Evolutionary conservation across 2,113 vertebrate genomes (phyloP).

Genomic region (Thalassarche chlororhynchos): DNA sequence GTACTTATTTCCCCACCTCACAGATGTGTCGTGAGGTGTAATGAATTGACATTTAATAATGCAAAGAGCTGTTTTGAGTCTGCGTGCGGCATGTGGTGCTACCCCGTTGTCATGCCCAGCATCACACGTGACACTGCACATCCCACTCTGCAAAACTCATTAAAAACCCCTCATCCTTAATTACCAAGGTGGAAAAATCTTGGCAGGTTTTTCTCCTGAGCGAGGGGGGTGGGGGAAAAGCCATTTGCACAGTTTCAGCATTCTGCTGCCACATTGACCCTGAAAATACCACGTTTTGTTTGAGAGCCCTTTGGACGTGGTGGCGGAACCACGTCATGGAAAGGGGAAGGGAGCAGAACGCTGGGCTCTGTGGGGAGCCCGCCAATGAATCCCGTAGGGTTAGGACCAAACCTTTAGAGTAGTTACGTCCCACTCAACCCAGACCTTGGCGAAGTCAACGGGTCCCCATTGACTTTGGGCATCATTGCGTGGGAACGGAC

Average conservation of each 20-base stretch:
- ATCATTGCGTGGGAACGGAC: background rate
- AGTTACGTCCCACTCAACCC: background rate
- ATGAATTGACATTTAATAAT: background rate
- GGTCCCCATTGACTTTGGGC: background rate
- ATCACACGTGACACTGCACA: background rate
- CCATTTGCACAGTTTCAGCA: background rate
- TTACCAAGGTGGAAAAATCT: background rate
- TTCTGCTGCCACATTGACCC: background rate
- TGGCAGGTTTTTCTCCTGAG: background rate
- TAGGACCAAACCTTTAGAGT: slow-evolving; percentile 60
- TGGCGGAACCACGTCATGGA: background rate
- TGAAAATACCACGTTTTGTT: background rate
- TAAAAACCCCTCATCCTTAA: background rate
- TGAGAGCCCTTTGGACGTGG: background rate
- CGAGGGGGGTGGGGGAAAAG: background rate
- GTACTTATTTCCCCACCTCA: background rate
- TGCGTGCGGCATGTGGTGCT: background rate
- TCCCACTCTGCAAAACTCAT: background rate
- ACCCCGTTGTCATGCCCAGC: background rate
- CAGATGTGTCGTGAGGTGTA: background rate
- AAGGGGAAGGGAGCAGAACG: background rate
- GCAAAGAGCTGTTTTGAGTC: background rate
- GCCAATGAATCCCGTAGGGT: background rate
- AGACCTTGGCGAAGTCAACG: background rate
- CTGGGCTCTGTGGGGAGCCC: background rate